Percentiles rank a stretch among this genome's conserved stretches.
Evolutionary conservation across 2,797 vertebrate species (phyloP).

Genomic region (Trachops cirrhosus): DNA sequence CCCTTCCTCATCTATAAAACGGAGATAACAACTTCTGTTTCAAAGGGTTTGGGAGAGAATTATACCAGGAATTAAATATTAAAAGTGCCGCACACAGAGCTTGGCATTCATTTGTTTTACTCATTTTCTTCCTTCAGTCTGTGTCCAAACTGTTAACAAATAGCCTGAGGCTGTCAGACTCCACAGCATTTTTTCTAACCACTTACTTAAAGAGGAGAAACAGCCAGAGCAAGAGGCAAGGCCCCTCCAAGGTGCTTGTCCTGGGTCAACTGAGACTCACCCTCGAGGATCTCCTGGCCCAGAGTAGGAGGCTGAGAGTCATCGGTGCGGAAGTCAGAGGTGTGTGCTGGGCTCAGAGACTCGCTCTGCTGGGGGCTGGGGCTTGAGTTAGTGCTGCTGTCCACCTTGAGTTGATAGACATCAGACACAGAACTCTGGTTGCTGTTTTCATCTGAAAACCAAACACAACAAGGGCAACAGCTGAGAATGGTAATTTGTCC

Average conservation of each 20-base stretch:
- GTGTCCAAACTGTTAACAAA: neutral
- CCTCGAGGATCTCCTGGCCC: slow-evolving; percentile 96
- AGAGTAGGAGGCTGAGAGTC: slow-evolving; percentile 97
- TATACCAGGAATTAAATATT: neutral
- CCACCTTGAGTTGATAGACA: slow-evolving; percentile 94
- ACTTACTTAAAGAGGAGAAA: neutral
- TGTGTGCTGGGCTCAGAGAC: slow-evolving; percentile 91
- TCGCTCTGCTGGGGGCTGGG: slow-evolving; percentile 96
- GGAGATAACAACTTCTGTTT: neutral
- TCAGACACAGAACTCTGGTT: slow-evolving; percentile 98
- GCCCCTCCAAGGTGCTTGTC: neutral
- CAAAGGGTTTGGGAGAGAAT: neutral
- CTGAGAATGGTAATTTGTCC: neutral
- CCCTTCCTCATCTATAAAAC: neutral
- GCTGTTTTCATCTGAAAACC: slow-evolving; percentile 96
- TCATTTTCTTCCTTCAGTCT: neutral
- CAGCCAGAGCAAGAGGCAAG: neutral
- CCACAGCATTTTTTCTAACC: neutral
- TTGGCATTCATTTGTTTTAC: neutral
- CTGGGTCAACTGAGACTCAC: slow-evolving; percentile 78
- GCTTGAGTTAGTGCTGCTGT: slow-evolving; percentile 95
- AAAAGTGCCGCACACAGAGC: neutral
- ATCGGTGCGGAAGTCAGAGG: slow-evolving; percentile 91
- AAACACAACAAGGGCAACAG: slow-evolving; percentile 65
- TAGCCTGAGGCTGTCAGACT: neutral